Evolutionary conservation across 1,140 invertebrate species (phyloP), one percentile per base, ranked within the genome.

Genomic region (Propsilocerus akamusi): DNA sequence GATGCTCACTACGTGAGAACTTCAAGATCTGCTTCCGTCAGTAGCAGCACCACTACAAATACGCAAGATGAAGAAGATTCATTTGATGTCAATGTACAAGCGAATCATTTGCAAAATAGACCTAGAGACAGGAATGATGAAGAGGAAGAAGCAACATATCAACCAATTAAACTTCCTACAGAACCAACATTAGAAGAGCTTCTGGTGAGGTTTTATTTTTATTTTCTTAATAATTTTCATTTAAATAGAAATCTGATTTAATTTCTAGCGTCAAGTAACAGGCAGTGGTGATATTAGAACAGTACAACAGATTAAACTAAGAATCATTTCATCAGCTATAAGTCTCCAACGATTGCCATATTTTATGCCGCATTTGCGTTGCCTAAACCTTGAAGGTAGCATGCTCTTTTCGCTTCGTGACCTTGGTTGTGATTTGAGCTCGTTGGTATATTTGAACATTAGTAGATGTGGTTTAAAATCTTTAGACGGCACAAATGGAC

Each of bases 401-500:
- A 70, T 73, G 20, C 56, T 83, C 0, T 63, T 66, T 4, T 78
- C 77, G 2, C 58, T 83, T 12, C 63, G 78, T 26, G 80, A 81
- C 54, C 65, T 83, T 10, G 80, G 79, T n/a, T 78, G 72, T 53
- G 72, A 71, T 7, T 62, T 83, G 24, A 64, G 69, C 25, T 71
- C 74, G 57, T 59, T 74, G 3, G 66, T 73, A 62, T 65, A 74
- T 34, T 60, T 82, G 12, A 76, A 73, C 52, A 70, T 81, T n/a
- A 74, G 72, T 53, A 70, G 73, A 26, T 83, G 80, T 55, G 72
- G 73, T 0, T 57, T 83, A 14, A 72, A 66, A 8, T 73, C 68
- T 53, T 66, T 83, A 34, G 79, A 83, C 57, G 78, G 78, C 2
- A 71, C 77, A 8, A 74, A 72, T 61, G 78, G 75, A 0, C 55